These are phyloP conservation scores for Leptopilina myrica DNA, from an alignment of 2,888 invertebrate species.

Conservation along the genomic window DNA sequence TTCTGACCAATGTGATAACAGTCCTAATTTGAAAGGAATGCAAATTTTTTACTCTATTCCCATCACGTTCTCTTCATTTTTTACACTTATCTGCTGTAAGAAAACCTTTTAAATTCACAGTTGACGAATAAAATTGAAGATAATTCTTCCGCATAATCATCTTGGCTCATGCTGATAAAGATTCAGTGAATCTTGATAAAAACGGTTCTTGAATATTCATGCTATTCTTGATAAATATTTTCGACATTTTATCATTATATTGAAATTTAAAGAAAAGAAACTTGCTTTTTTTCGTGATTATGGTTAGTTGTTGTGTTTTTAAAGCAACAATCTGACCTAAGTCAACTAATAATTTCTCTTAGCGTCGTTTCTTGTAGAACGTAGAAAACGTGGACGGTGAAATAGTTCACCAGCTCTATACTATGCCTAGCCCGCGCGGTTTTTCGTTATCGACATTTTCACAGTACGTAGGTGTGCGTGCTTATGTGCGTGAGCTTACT, in stretches of 20 bases:
- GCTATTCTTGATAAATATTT: slow-evolving; percentile 1
- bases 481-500: slow-evolving; percentile 56
- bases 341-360: neutral
- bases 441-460: slow-evolving; percentile 77
- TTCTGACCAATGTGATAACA: neutral
- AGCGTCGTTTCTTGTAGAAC: slow-evolving; percentile 22
- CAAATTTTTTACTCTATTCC: slow-evolving; percentile 5
- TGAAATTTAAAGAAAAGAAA: too few relatives aligned
- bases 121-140: slow-evolving; percentile 8
- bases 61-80: slow-evolving; percentile 4
- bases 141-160: slow-evolving; percentile 3
- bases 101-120: slow-evolving; percentile 3
- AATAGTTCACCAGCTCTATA: slow-evolving; percentile 63
- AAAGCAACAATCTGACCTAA: neutral
- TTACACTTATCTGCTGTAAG: slow-evolving; percentile 1
- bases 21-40: neutral
- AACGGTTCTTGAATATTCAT: neutral
- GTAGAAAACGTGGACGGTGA: slow-evolving; percentile 55
- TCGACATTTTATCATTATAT: neutral
- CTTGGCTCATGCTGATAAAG: neutral
- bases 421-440: slow-evolving; percentile 65
- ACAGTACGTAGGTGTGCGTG: slow-evolving; percentile 59
- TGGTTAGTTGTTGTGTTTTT: neutral
- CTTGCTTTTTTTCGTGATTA: neutral
- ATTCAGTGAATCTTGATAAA: slow-evolving; percentile 9